phyloP scores from a whole-genome alignment of 2,113 vertebrate species.

The Emberiza fucata region DNA sequence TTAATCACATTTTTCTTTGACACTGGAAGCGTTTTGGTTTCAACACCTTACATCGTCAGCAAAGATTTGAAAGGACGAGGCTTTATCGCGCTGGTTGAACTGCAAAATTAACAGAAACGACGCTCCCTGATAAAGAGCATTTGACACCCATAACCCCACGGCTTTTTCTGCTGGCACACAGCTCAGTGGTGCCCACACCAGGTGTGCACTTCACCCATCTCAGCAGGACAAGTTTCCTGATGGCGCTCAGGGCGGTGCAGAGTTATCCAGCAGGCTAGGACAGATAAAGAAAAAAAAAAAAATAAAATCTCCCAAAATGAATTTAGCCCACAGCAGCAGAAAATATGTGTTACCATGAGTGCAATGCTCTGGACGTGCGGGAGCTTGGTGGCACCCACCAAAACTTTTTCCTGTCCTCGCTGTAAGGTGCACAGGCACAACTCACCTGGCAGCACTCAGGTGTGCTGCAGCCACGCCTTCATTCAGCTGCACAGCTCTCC shows the following conservation, averaged over 20 bases:
- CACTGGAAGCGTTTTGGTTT: background rate
- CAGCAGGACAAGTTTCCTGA: background rate
- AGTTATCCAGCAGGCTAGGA: background rate
- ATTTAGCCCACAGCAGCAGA: background rate
- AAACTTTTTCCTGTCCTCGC: background rate
- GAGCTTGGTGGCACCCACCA: background rate
- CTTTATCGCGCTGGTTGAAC: background rate
- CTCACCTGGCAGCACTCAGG: background rate
- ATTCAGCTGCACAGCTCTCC: background rate
- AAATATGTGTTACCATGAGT: accelerated
- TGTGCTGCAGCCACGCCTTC: background rate
- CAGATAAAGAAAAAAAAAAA: background rate
- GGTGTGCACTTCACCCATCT: background rate
- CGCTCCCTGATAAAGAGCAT: background rate
- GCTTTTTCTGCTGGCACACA: background rate
- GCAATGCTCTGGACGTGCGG: background rate
- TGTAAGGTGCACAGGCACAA: accelerated
- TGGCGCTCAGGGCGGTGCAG: background rate
- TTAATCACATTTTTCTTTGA: background rate
- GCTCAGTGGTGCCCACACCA: background rate
- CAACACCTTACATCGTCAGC: background rate
- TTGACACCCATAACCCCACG: background rate
- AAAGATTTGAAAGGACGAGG: background rate
- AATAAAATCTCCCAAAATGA: background rate
- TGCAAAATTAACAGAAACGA: background rate